These are phyloP conservation scores for Zaprionus taronus DNA, from an alignment of 1,140 invertebrate species.

Conservation along the genomic window DNA sequence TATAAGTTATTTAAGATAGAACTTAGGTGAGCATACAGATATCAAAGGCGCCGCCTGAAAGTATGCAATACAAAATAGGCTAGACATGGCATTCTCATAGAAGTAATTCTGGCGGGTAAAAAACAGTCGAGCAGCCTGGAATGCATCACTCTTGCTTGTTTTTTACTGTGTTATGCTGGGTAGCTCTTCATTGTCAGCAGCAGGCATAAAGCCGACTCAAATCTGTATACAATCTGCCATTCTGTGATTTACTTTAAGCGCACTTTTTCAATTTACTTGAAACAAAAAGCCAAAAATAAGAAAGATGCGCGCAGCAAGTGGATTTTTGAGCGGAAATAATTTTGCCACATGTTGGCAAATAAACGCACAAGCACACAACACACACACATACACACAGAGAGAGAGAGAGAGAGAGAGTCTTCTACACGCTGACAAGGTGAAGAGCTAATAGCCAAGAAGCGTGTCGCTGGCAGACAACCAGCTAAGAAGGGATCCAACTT, in stretches of 20 bases:
- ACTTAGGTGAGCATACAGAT: no score
- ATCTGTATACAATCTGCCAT: slow-evolving; percentile 32
- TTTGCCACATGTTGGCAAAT: slow-evolving; percentile 78
- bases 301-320: slow-evolving; percentile 60
- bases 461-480: slow-evolving; percentile 41
- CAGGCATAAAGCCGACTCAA: slow-evolving; percentile 41
- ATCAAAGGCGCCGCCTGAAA: no score
- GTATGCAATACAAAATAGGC: no score
- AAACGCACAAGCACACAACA: slow-evolving; percentile 43
- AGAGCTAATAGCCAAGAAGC: slow-evolving; percentile 54
- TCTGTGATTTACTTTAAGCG: slow-evolving; percentile 46
- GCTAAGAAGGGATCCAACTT: neutral
- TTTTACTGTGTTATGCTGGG: slow-evolving; percentile 8
- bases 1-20: no score
- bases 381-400: neutral
- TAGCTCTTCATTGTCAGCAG: slow-evolving; percentile 42
- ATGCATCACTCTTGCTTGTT: neutral
- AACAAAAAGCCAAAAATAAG: slow-evolving; percentile 44
- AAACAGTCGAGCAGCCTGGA: no score
- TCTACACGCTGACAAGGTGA: slow-evolving; percentile 16
- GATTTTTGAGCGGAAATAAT: slow-evolving; percentile 80
- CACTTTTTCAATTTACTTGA: slow-evolving; percentile 65
- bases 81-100: no score
- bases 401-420: neutral
- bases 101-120: no score